Evolutionary conservation across 2,797 vertebrate genomes (phyloP), one percentile per base, ranked within the genome.

Genomic region (Pipistrellus kuhlii): DNA sequence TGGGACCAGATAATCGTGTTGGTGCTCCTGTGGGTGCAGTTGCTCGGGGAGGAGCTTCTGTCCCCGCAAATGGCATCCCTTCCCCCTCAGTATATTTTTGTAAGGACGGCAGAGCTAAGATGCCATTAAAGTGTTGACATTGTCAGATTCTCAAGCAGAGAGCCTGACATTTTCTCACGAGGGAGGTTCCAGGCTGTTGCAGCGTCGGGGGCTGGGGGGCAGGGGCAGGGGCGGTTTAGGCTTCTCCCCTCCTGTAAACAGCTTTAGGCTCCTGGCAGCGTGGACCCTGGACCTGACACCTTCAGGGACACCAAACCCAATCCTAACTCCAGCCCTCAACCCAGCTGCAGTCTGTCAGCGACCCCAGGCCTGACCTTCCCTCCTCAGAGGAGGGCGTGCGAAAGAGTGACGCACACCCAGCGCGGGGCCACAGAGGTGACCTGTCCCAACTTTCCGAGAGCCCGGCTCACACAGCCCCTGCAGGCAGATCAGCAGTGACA

Each of bases 131-230:
- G 57, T 85, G 51, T 94, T 95, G 90, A 73, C 85, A 78, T 69
- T 90, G 71, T 90, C 94, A 96, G 88, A 89, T 84, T 78, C 90
- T 96, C 68, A 92, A 87, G 78, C 62, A 17, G 46, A 73, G n/a
- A 92, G 55, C 77, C 81, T 86, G 75, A 46, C 41, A 55, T 95
- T 92, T 95, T 85, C 92, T 86, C 73, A 55, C 12, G 88, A 85
- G n/a, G 0, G 0, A 73, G 69, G 72, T 53, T 83, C 23, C 30
- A 27, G 55, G 20, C 81, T 4, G 6, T 55, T 84, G 76, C 64
- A 13, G 0, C 0, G 3, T 2, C 0, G 15, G 46, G 20, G 5
- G 38, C 8, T 8, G 44, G 8, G 44, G 44, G 44, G 2, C 8
- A 10, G 44, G 44, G 10, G 9, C 11, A 5, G 59, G 57, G 5